Percentiles rank a stretch among this genome's conserved stretches.
Evolutionary conservation across 1,140 invertebrate genomes (phyloP).

Genomic region (Trichoplusia ni): DNA sequence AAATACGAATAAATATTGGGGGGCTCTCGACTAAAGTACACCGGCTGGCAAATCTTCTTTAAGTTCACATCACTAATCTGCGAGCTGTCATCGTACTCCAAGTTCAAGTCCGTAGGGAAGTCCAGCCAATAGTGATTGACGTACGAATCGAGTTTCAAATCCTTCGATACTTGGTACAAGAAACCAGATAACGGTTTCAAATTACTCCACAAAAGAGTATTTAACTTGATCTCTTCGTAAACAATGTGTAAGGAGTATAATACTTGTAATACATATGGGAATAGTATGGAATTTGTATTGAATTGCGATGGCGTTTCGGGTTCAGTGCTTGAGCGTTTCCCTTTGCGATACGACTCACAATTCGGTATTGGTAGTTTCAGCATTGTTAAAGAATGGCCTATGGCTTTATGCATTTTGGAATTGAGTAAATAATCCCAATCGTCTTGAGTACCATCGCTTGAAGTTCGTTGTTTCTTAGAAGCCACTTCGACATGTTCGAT

Average conservation of each 20-base stretch:
- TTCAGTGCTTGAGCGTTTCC: slow-evolving; percentile 42
- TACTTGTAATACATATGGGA: slow-evolving; percentile 88
- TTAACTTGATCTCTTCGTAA: slow-evolving; percentile 95
- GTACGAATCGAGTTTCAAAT: slow-evolving; percentile 88
- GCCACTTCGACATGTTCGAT: slow-evolving; percentile 77
- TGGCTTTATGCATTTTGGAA: slow-evolving; percentile 81
- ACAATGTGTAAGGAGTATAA: slow-evolving; percentile 92
- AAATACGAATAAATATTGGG: slow-evolving; percentile 88
- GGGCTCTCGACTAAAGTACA: slow-evolving; percentile 84
- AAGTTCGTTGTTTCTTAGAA: slow-evolving; percentile 84
- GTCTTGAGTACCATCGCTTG: slow-evolving; percentile 84
- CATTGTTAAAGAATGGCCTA: slow-evolving; percentile 57
- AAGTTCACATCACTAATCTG: slow-evolving; percentile 81
- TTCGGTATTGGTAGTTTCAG: slow-evolving; percentile 55
- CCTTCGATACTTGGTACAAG: slow-evolving; percentile 89
- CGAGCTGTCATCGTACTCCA: slow-evolving; percentile 69
- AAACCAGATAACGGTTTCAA: slow-evolving; percentile 87
- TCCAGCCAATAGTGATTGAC: slow-evolving; percentile 93
- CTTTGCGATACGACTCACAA: slow-evolving; percentile 37
- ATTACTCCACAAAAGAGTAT: slow-evolving; percentile 86
- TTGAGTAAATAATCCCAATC: slow-evolving; percentile 91
- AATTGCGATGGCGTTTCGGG: slow-evolving; percentile 79
- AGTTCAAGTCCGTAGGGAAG: slow-evolving; percentile 85
- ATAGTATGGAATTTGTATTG: slow-evolving; percentile 86
- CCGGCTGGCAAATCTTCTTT: slow-evolving; percentile 84